Evolutionary conservation across 2,888 invertebrate genomes (phyloP), one percentile per base, ranked within the genome.

Genomic region (Hirtodrosophila duncani): DNA sequence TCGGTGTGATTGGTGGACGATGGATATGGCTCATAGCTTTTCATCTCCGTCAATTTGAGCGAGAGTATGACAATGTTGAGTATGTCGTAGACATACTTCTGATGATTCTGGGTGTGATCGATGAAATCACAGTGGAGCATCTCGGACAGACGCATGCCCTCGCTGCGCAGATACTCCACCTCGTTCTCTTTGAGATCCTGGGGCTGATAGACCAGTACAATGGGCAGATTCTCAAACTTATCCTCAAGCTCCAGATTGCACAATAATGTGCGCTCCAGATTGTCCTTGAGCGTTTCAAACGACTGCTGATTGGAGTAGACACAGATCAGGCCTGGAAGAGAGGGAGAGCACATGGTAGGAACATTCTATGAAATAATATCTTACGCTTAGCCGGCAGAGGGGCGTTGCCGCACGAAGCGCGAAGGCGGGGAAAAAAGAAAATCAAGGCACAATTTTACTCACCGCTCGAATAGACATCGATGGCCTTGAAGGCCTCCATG

Each of bases 181-280:
- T 96, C 96, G 77, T 94, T 93, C 85, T 96, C 95, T 84, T 95
- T 91, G 8, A 93, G 89, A 86, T 96, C 95, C 84, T 95, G 87
- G 42, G 87, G 94, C 16, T 96, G 92, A 85, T 97, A 95, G 88
- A 98, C 92, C 74, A 98, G 91, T 33, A 97, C 96, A 81, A 97
- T 92, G 1, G 97, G 97, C 65, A 97, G 87, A 58, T 93, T 86
- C 88, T 96, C 95, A 85, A 96, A 94, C 79, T 95, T 93, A 83
- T 97, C 97, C 82, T 97, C 96, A 74, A 95, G 93, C 81, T 96
- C 95, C 49, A 97, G 89, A 89, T 97, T 96, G 10, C 94, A 93
- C 6, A 97, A 88, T 16, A 98, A 88, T 2, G 96, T 96, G 85
- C 96, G 95, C 85, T 97, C 96, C 63, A 98, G 90, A 85, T 96